phyloP scores from a whole-genome alignment of 2,113 vertebrate genomes.

The Ophthalmotilapia sp. region DNA sequence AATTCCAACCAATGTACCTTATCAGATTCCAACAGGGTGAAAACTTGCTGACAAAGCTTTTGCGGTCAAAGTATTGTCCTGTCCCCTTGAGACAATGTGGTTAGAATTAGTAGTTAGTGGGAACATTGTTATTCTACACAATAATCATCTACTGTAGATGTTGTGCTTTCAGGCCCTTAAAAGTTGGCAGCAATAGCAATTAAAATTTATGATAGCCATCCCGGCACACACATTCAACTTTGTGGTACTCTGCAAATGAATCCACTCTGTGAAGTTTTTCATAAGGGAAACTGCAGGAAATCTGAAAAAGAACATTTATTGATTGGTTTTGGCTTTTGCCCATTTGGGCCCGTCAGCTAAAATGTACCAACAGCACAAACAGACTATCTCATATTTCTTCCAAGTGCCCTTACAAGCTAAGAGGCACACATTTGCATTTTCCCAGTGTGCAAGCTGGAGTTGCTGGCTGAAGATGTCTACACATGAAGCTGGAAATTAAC shows the following conservation, averaged over 20 bases:
- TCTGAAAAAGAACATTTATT: constrained; percentile 15
- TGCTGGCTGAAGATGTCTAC: background rate
- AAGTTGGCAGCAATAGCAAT: background rate
- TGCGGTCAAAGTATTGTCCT: background rate
- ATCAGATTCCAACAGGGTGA: background rate
- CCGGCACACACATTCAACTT: background rate
- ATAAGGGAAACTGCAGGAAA: background rate
- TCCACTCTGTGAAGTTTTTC: background rate
- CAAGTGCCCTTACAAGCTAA: background rate
- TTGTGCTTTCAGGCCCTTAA: background rate
- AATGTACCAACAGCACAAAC: constrained; percentile 5
- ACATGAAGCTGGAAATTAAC: background rate
- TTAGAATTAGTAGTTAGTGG: background rate
- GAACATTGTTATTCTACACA: background rate
- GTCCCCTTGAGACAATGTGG: background rate
- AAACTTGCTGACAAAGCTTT: background rate
- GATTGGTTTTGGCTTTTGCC: constrained; percentile 22
- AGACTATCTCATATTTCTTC: background rate
- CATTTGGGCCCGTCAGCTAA: constrained; percentile 6
- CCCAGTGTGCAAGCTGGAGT: background rate
- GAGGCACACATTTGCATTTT: background rate
- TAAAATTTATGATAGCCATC: background rate
- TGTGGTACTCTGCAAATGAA: background rate
- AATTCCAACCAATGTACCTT: background rate
- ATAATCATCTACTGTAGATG: background rate